Evolutionary conservation across 2,113 vertebrate genomes (phyloP), one percentile per base, ranked within the genome.

Genomic region (Hylia prasina): DNA sequence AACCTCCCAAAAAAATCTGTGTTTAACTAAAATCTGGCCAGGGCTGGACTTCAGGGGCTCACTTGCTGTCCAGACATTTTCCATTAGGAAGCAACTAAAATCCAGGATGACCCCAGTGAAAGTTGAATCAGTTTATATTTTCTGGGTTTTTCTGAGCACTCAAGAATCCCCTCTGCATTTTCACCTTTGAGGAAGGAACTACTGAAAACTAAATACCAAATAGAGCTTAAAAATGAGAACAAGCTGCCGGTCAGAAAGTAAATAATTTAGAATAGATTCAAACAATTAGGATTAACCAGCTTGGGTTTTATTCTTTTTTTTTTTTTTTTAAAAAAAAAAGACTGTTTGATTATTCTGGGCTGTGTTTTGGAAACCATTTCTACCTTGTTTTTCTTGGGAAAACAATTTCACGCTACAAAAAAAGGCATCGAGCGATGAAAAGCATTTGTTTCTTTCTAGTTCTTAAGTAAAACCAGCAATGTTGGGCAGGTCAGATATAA

Each of bases 201-300:
- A 44, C 66, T 39, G 79, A 68, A 84, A 91, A 88, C n/a, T 27
- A 51, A 87, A 80, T 11, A 7, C 14, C 64, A 83, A 23, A 28
- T 12, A 40, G 24, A 61, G 44, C 72, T 86, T 53, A 68, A 91
- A 93, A 94, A 89, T 60, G 72, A 97, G 96, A 97, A 97, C 94
- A 97, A 97, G 96, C 95, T 95, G 96, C 69, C 7, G 27, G 50
- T 56, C 53, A 87, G 82, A 97, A 96, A 97, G 96, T 86, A 97
- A 98, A 95, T 82, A 60, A 71, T 94, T 94, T 93, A 94, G 37
- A 96, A 97, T 51, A 92, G 77, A 94, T 88, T 95, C 78, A 96
- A 97, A 97, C 93, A 97, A 94, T 94, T 89, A 88, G 93, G 93
- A 97, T 96, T 96, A 97, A 89, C 17, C 83, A 91, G 85, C 30